phyloP scores from a whole-genome alignment of 2,888 invertebrate genomes.

The Chrysodeixis includens region DNA sequence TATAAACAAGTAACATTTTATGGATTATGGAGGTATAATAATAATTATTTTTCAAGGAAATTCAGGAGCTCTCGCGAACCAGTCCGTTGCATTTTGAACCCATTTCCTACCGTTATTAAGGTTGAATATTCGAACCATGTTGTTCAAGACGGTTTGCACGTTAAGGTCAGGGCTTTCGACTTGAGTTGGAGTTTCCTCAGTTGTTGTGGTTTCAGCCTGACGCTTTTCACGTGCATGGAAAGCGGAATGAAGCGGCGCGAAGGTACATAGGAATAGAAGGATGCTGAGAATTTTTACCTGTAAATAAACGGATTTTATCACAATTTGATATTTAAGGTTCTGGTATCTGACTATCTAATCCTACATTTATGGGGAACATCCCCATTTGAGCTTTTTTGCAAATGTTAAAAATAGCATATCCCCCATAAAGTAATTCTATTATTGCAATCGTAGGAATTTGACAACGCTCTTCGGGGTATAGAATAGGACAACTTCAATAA shows the following conservation, averaged over 20 bases:
- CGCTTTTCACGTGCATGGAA: constrained; percentile 23
- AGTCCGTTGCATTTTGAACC: constrained; percentile 22
- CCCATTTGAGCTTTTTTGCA: too few species aligned
- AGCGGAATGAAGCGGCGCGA: constrained; percentile 32
- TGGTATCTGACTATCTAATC: too few species aligned
- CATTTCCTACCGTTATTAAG: constrained; percentile 17
- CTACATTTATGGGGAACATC: too few species aligned
- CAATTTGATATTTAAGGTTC: too few species aligned
- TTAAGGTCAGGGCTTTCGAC: background rate
- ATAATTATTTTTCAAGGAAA: background rate
- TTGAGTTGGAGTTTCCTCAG: background rate
- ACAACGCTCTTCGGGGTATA: too few species aligned
- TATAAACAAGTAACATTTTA: too few species aligned
- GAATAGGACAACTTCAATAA: too few species aligned
- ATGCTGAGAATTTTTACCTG: constrained; percentile 51
- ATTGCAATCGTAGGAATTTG: too few species aligned
- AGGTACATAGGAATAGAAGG: constrained; percentile 48
- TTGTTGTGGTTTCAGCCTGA: too few species aligned
- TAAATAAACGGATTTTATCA: too few species aligned
- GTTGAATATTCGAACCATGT: constrained; percentile 33
- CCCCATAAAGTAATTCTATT: too few species aligned
- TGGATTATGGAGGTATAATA: background rate
- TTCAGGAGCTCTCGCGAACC: constrained; percentile 14
- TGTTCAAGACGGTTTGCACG: constrained; percentile 2
- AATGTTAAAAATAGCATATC: too few species aligned